Base-by-base conservation (phyloP, 92 coral and sea anemone species). In the Bergia puertoricense region DNA sequence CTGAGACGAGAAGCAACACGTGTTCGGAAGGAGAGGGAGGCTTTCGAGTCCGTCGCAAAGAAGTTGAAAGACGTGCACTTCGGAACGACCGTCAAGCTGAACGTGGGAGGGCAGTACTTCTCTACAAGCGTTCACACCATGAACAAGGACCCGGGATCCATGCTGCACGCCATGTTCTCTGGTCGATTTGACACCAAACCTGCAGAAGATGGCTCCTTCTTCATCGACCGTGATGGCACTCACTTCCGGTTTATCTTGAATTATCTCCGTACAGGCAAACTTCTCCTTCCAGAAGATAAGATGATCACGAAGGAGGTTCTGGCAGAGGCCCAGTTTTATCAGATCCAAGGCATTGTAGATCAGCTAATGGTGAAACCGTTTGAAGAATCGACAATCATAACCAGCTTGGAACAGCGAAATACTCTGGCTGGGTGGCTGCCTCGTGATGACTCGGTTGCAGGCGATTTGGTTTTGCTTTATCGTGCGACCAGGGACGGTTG, bases 251-350 rank as follows among this genome's bases (percentile, higher is more conserved):
- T 50, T 86, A 90, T 93, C 54, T 81, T 93, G 51, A 93, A 93
- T 23, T 90, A 88, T 77, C 89, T 90, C 8, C 89, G 95, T 51
- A 90, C 95, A 1, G 95, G 91, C 3, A 89, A 88, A 87, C 95
- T 93, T 50, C 42, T 93, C 74, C 80, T 82, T 18, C 93, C 95
- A 0, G 95, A 93, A 16, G 91, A 88, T 66, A 67, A 77, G 23
- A 22, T 81, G 0, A 76, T 88, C 59, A 84, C 79, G 8, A 85
- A 43, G 37, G 95, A 93, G 66, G 44, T 93, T 42, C 88, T 85
- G 1, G 77, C 80, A 4, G 95, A 93, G 54, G 95, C 95, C n/a
- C 93, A 93, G 57, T 93, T 93, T n/a, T 93, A 93, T 56, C 95
- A 91, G 76, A 73, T 93, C 36, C 37, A 72, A 37, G 93, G 92